Evolutionary conservation across 2,888 invertebrate genomes (phyloP).

Genomic region (Alitta virens): DNA sequence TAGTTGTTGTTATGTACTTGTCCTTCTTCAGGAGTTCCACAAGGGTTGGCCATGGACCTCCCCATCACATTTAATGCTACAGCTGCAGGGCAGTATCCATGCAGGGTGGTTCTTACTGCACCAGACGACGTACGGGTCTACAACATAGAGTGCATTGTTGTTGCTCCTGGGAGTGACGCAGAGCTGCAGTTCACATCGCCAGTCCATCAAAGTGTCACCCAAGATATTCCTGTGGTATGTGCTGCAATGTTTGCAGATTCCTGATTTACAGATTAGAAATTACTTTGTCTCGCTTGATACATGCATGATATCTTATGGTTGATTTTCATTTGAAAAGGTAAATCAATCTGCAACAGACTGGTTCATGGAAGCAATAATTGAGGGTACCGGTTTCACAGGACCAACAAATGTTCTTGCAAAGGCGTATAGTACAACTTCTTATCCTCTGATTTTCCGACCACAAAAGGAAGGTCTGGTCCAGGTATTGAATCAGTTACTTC

Average conservation of each 20-base stretch:
- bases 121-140: slow-evolving; percentile 52
- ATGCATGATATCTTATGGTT: no score
- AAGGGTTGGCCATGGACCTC: slow-evolving; percentile 35
- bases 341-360: slow-evolving; percentile 54
- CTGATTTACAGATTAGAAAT: no score
- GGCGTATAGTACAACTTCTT: slow-evolving; percentile 46
- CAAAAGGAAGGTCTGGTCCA: slow-evolving; percentile 42
- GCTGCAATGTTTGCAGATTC: no score
- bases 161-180: slow-evolving; percentile 49
- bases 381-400: slow-evolving; percentile 50
- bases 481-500: no score
- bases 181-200: slow-evolving; percentile 51
- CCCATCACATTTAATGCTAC: slow-evolving; percentile 48
- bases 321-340: no score
- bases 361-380: slow-evolving; percentile 44
- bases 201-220: slow-evolving; percentile 51
- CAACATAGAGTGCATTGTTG: slow-evolving; percentile 53
- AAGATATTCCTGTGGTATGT: slow-evolving; percentile 55
- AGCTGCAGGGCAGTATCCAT: slow-evolving; percentile 51
- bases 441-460: slow-evolving; percentile 53
- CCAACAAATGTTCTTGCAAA: slow-evolving; percentile 46
- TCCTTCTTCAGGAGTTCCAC: neutral
- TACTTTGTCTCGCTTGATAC: no score
- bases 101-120: slow-evolving; percentile 41
- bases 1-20: no score